phyloP scores from a whole-genome alignment of 1,140 invertebrate species.

The Drosophila fuyamai region DNA sequence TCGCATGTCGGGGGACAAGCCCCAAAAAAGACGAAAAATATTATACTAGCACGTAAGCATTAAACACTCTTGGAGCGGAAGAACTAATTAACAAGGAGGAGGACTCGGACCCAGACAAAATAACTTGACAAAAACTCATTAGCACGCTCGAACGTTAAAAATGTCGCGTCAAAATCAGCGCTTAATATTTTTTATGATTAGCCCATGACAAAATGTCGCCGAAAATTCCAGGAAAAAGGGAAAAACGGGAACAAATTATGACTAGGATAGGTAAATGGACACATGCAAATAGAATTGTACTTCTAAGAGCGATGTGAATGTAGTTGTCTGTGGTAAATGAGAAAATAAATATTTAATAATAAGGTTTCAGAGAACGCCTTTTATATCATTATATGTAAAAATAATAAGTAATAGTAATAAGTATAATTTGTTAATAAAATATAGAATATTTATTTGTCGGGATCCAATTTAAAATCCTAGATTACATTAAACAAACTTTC shows the following conservation, averaged over 20 bases:
- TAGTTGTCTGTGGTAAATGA: background rate
- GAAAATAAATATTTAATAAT: too few species aligned
- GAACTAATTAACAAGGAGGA: slow-evolving; percentile 74
- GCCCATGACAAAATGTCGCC: slow-evolving; percentile 33
- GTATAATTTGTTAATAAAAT: too few species aligned
- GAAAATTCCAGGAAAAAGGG: background rate
- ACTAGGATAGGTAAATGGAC: background rate
- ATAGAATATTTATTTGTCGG: too few species aligned
- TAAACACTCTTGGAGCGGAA: slow-evolving; percentile 79
- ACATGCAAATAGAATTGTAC: background rate
- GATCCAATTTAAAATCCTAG: too few species aligned
- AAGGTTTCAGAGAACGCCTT: too few species aligned
- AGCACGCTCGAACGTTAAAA: slow-evolving; percentile 82
- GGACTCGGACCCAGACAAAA: slow-evolving; percentile 58
- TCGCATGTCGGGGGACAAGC: slow-evolving; percentile 67
- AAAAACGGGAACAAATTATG: slow-evolving; percentile 3
- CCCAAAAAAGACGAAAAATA: slow-evolving; percentile 42
- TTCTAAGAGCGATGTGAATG: background rate
- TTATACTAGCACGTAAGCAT: slow-evolving; percentile 77
- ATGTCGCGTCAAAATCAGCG: slow-evolving; percentile 82
- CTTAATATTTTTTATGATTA: slow-evolving; percentile 82
- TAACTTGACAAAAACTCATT: slow-evolving; percentile 71
- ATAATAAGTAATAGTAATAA: too few species aligned
- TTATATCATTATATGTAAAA: too few species aligned
- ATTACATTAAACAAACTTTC: background rate